A percentile compares a stretch with the other conserved stretches of the same genome.
Conservation (phyloP, 2,113 vertebrate genomes). For the Phodopus roborovskii region DNA sequence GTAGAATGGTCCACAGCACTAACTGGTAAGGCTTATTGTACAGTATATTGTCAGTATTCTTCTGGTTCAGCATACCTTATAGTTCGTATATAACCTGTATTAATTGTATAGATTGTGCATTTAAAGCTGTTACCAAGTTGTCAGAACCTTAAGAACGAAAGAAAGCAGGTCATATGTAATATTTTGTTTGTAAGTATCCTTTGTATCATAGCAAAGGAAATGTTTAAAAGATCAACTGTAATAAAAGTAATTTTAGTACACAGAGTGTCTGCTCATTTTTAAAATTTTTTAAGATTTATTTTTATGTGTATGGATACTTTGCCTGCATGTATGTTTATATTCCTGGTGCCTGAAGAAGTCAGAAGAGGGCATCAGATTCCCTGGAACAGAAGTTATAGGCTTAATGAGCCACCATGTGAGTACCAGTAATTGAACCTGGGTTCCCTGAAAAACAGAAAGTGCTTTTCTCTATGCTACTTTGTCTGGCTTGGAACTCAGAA, state of each 20-base stretch:
- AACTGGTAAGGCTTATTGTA: constrained; percentile 93
- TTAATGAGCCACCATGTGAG: neutral
- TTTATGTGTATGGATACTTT: neutral
- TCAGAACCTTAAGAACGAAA: constrained; percentile 92
- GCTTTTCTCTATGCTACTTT: neutral
- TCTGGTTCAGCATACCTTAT: constrained; percentile 97
- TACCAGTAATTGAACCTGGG: neutral
- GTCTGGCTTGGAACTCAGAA: neutral
- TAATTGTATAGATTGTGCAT: constrained; percentile 99
- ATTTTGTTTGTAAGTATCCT: constrained; percentile 99
- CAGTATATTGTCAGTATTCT: constrained; percentile 98
- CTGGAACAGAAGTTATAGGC: neutral
- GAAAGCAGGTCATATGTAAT: constrained; percentile 96
- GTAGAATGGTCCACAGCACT: constrained; percentile 87
- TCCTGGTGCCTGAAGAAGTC: neutral
- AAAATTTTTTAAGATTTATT: neutral
- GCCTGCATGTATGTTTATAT: neutral
- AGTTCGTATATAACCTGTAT: constrained; percentile 98
- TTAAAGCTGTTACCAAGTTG: constrained; percentile 97
- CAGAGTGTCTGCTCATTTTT: constrained; percentile 81
- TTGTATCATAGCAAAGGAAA: constrained; percentile 97
- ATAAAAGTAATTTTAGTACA: constrained; percentile 99
- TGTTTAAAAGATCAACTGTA: constrained; percentile 98
- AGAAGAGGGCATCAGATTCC: neutral
- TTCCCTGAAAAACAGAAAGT: neutral